A percentile compares a stretch with the other conserved stretches of the same genome.
Evolutionary conservation across 2,888 invertebrate species (phyloP).

Genomic region (Mythimna albipuncta): DNA sequence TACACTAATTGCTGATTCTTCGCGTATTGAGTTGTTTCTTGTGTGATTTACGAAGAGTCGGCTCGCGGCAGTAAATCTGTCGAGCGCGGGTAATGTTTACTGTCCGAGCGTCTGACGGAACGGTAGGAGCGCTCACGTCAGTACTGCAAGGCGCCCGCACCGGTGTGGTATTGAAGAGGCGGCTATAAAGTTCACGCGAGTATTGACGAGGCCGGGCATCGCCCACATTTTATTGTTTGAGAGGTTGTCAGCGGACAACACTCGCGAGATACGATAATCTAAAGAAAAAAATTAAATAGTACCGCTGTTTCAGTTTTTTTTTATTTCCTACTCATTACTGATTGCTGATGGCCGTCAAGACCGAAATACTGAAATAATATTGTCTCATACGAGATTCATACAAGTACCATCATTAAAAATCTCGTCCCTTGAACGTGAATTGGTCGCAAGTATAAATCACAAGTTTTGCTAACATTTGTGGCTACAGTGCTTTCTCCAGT

Average conservation of each 20-base stretch:
- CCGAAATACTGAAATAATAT: too few relatives aligned
- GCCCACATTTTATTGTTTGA: neutral
- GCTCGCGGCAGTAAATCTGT: constrained; percentile 31
- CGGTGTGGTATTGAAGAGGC: constrained; percentile 13
- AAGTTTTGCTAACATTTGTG: too few relatives aligned
- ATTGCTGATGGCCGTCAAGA: too few relatives aligned
- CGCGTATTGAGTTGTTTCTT: constrained; percentile 40
- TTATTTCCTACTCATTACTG: too few relatives aligned
- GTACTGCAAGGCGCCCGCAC: neutral
- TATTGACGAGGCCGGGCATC: constrained; percentile 13
- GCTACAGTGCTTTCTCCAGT: too few relatives aligned
- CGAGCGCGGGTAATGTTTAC: constrained; percentile 24
- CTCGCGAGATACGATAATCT: neutral
- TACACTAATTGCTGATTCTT: constrained; percentile 34
- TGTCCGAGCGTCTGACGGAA: constrained; percentile 17
- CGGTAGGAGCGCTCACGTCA: constrained; percentile 31
- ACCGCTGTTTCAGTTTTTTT: too few relatives aligned
- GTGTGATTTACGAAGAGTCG: constrained; percentile 28
- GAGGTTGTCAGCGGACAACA: neutral
- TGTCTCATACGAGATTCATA: too few relatives aligned
- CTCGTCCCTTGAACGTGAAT: too few relatives aligned
- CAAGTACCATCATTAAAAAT: too few relatives aligned
- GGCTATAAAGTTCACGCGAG: constrained; percentile 9
- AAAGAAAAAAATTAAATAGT: too few relatives aligned
- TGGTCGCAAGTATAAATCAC: too few relatives aligned